Percentiles rank a stretch among this genome's conserved stretches.
These are phyloP conservation scores for Lamprotornis superbus DNA, from an alignment of 2,113 vertebrate genomes.

Conservation along the genomic window DNA sequence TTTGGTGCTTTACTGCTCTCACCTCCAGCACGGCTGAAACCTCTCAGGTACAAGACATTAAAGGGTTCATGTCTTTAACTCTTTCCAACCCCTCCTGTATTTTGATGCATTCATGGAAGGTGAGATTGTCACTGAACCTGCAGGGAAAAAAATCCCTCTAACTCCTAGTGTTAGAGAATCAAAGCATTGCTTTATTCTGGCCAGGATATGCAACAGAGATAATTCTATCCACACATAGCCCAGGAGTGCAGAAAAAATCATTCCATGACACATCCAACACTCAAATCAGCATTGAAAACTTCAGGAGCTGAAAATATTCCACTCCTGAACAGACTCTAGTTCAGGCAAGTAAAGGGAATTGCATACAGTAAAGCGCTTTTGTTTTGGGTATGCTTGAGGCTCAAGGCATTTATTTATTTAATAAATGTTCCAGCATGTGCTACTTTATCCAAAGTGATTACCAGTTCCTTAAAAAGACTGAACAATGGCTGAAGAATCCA, in stretches of 20 bases:
- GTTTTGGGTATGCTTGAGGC: background rate
- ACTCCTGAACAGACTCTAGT: background rate
- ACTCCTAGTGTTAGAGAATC: background rate
- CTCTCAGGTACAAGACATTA: too few relatives aligned
- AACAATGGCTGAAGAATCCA: background rate
- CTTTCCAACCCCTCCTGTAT: too few relatives aligned
- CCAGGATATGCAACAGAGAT: too few relatives aligned
- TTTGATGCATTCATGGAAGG: background rate
- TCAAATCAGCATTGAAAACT: background rate
- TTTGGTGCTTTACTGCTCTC: too few relatives aligned
- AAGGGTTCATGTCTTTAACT: fast-evolving
- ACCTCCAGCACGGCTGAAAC: too few relatives aligned
- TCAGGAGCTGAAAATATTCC: background rate
- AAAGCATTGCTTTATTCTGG: background rate
- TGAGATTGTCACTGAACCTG: background rate
- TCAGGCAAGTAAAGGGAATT: background rate
- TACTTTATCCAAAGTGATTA: background rate
- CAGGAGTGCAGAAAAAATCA: background rate
- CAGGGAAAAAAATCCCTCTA: background rate
- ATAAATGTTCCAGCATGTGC: background rate
- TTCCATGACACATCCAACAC: background rate
- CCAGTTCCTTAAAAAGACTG: background rate
- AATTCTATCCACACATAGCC: background rate
- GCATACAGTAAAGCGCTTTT: background rate
- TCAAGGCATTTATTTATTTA: background rate